Evolutionary conservation across 2,797 vertebrate species (phyloP).

Genomic region (Siniperca obscura): DNA sequence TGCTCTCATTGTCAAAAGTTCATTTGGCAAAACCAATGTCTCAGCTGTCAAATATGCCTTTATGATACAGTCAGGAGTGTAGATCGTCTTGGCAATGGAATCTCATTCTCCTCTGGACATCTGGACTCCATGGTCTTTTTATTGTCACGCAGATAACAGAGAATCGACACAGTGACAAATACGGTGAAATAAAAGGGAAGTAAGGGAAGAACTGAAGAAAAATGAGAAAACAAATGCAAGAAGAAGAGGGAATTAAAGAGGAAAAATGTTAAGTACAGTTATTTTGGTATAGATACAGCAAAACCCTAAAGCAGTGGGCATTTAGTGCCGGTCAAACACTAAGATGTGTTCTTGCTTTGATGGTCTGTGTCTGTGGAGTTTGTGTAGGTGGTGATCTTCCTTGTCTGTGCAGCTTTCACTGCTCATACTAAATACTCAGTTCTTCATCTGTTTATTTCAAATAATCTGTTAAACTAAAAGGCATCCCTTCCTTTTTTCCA

Average conservation of each 20-base stretch:
- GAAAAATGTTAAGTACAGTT: slow-evolving; percentile 9
- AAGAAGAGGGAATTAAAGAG: not conserved
- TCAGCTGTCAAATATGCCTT: slow-evolving; percentile 42
- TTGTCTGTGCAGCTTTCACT: slow-evolving; percentile 18
- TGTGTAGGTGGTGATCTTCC: slow-evolving; percentile 44
- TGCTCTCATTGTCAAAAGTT: slow-evolving; percentile 48
- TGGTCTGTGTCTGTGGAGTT: slow-evolving; percentile 28
- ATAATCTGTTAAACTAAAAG: slow-evolving; percentile 26
- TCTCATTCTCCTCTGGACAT: slow-evolving; percentile 1
- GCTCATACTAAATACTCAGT: slow-evolving; percentile 37
- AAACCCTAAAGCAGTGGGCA: slow-evolving; percentile 10
- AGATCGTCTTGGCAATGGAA: not conserved
- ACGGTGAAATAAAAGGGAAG: not conserved
- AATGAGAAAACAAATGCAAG: not conserved
- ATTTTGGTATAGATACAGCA: slow-evolving; percentile 1
- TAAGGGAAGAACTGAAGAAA: not conserved
- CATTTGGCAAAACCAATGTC: slow-evolving; percentile 42
- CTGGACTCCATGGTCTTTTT: not conserved
- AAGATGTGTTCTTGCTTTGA: slow-evolving; percentile 35
- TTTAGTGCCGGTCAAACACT: slow-evolving; percentile 26
- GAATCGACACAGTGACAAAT: slow-evolving; percentile 4
- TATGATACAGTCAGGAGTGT: slow-evolving; percentile 39
- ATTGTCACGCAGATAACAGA: not conserved
- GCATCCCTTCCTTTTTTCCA: slow-evolving; percentile 4
- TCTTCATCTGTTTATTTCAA: slow-evolving; percentile 12